Base-by-base conservation (phyloP, 2,113 vertebrate genomes). In the Poeciliopsis occidentalis region DNA sequence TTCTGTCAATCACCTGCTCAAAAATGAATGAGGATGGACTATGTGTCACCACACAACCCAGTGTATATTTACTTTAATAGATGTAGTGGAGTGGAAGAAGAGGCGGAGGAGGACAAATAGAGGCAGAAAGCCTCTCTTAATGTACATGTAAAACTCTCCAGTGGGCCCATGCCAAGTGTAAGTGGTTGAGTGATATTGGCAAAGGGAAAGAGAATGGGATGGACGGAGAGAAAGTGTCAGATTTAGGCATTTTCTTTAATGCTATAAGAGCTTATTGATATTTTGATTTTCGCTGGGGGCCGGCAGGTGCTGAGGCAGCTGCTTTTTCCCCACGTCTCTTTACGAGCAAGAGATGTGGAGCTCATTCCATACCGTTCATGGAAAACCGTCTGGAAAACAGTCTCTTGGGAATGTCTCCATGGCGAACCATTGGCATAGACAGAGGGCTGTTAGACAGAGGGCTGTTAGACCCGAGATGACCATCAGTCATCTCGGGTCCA, bases 181-280 rank as follows among this genome's bases (percentile, higher is more conserved):
- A 95, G 93, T 94, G 94, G 92, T 93, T 95, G 93, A 95, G 94
- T 92, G 94, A 94, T 95, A 94, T 95, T 94, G 93, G 94, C 93
- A 91, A 89, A 91, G 76, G 88, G 85, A 86, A 81, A 80, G 81
- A 79, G 82, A 73, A 82, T 72, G 81, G 75, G 83, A 79, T 71
- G 81, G 77, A 83, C 37, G 76, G 86, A 91, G 90, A 90, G 89
- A 92, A 92, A 90, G 82, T 86, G 87, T 93, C 93, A 94, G 93
- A 94, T 95, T 95, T 94, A 95, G 93, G 92, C 93, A 92, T 94
- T 94, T 95, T 94, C 91, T 89, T 94, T 94, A 94, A 94, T 94
- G 94, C 93, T 94, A 93, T 95, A 95, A 94, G 94, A 95, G 94
- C 91, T 94, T 95, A 95, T 95, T 95, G 94, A 95, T 94, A 95